Evolutionary conservation across 64 coral and sea anemone species (phyloP), one percentile per base, ranked within the genome.

Genomic region (Cladopsammia gracilis): DNA sequence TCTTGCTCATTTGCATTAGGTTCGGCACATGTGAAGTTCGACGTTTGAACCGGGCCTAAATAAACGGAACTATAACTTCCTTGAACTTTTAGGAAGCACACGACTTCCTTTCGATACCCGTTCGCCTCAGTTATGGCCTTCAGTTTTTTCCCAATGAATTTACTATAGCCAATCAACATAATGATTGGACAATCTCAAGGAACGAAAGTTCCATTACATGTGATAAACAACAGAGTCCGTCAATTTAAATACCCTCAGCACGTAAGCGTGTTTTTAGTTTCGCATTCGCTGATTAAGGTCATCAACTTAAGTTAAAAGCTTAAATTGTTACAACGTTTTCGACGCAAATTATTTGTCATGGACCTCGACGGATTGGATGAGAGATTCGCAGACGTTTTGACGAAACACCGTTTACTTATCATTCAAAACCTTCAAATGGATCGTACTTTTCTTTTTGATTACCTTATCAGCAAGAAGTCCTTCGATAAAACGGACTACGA

Each of bases 401-500:
- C 70, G 16, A 75, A 64, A 74, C 71, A 90, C 59, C 87, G 93
- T 20, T 77, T 95, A 5, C 70, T 76, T 12, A 83, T 95, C 3
- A 64, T 85, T n/a, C 79, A 95, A 85, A 53, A 89, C 47, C 64
- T 95, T 13, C 87, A 95, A 42, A 74, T 89, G 71, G 87, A 89
- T 19, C 93, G 93, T 9, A 74, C 68, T 12, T 84, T 90, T 9
- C 48, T 95, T 11, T 73, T 95, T 26, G 70, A 95, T 66, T 89
- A 95, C 49, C 73, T 95, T 4, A 88, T 89, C 3, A 89, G 86
- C 49, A 86, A 90, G 14, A 62, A 25, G 2, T 73, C 74, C 6
- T 95, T 95, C 43, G 93, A 95, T 59, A 65, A 73, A 14, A 73
- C 89, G 9, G 93, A 95, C 58, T 90, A 74, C 48, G 93, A 95